Percentiles rank a stretch among this genome's conserved stretches.
phyloP scores from a whole-genome alignment of 2,113 vertebrate genomes.

The Promerops cafer region DNA sequence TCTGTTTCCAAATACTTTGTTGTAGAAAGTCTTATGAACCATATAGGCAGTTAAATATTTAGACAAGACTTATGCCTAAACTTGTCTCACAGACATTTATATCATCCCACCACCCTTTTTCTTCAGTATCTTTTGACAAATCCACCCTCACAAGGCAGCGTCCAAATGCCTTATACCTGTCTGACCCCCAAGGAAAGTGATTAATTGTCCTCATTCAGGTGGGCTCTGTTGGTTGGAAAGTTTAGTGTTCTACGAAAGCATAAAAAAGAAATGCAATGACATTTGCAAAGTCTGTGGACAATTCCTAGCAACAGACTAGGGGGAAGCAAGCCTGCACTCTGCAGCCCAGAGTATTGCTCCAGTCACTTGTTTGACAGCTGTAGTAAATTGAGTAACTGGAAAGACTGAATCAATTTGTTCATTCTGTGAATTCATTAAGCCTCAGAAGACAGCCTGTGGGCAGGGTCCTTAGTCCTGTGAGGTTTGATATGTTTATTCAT shows the following conservation, averaged over 20 bases:
- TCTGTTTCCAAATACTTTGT: background rate
- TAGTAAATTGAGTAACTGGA: conserved; percentile 9
- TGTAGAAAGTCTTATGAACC: background rate
- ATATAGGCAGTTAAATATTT: background rate
- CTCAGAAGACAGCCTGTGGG: background rate
- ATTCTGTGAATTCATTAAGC: conserved; percentile 4
- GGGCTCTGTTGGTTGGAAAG: background rate
- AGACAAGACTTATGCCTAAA: background rate
- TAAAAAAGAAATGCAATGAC: background rate
- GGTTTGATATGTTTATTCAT: background rate
- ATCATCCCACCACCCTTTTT: background rate
- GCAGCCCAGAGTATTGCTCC: background rate
- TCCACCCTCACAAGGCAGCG: background rate
- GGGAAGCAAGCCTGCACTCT: background rate
- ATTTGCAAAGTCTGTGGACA: background rate
- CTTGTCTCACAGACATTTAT: background rate
- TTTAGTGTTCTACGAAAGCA: background rate
- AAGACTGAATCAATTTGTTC: conserved; percentile 7
- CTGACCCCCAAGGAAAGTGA: background rate
- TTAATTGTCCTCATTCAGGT: background rate
- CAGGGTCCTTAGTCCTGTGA: background rate
- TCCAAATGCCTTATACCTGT: background rate
- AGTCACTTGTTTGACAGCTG: background rate
- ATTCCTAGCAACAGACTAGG: background rate
- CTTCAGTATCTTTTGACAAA: background rate